Conservation (phyloP, 2,888 invertebrate genomes). For the Spisula subtruncata region DNA sequence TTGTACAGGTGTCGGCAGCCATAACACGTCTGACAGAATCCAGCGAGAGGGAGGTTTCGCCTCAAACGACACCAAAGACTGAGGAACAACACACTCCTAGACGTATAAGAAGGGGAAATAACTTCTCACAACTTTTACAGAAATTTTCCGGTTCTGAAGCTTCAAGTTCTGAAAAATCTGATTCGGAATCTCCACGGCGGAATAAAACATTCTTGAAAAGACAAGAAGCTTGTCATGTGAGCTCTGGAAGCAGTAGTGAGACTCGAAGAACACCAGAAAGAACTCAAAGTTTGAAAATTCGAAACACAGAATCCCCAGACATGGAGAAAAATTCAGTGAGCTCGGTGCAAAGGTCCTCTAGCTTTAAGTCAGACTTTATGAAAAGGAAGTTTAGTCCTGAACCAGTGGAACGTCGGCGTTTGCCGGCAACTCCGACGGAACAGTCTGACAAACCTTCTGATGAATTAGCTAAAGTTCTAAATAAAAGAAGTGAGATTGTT, state of each 20-base stretch:
- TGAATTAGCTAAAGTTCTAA: slow-evolving; percentile 90
- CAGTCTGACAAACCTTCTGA: slow-evolving; percentile 91
- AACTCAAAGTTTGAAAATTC: slow-evolving; percentile 86
- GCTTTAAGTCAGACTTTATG: slow-evolving; percentile 83
- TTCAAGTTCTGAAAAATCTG: slow-evolving; percentile 78
- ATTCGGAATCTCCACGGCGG: slow-evolving; percentile 70
- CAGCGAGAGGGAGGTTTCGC: slow-evolving; percentile 64
- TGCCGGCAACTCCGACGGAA: slow-evolving; percentile 61
- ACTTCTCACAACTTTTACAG: slow-evolving; percentile 80
- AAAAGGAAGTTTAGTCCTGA: slow-evolving; percentile 72
- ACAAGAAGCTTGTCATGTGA: slow-evolving; percentile 75
- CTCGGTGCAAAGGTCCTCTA: slow-evolving; percentile 76
- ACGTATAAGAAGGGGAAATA: slow-evolving; percentile 75
- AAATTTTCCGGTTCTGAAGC: slow-evolving; percentile 82
- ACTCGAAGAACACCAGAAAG: slow-evolving; percentile 82
- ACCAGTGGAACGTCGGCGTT: slow-evolving; percentile 57
- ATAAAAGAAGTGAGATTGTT: slow-evolving; percentile 88
- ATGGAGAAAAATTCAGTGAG: slow-evolving; percentile 88
- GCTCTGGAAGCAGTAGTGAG: slow-evolving; percentile 77
- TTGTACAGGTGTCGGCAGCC: slow-evolving; percentile 71
- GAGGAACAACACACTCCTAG: slow-evolving; percentile 63
- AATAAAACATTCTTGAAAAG: slow-evolving; percentile 71
- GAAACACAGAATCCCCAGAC: slow-evolving; percentile 82
- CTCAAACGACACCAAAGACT: slow-evolving; percentile 53
- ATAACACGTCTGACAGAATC: slow-evolving; percentile 73